Percentiles rank a stretch among this genome's conserved stretches.
These are phyloP conservation scores for Caenorhabditis macrosperma DNA, from an alignment of 2,888 invertebrate species.

Conservation along the genomic window DNA sequence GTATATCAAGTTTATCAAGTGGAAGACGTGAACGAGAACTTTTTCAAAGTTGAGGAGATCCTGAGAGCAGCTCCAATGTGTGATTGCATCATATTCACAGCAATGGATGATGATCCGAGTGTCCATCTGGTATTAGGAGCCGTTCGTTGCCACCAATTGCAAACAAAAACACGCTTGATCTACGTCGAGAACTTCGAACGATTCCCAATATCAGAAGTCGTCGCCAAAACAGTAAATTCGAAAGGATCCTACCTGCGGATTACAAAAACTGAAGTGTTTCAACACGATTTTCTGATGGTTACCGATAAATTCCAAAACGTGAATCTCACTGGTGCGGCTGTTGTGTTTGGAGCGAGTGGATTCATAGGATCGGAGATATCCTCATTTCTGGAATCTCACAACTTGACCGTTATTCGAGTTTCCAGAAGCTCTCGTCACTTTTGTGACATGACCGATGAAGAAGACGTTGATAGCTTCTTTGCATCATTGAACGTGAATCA, in stretches of 20 bases:
- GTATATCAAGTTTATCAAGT: neutral
- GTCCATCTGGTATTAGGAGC: slow-evolving; percentile 27
- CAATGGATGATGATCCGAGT: slow-evolving; percentile 7
- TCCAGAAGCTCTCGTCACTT: slow-evolving; percentile 6
- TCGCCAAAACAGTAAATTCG: neutral
- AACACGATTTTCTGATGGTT: neutral
- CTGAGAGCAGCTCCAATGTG: neutral
- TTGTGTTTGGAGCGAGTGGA: slow-evolving; percentile 51
- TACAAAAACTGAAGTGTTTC: neutral
- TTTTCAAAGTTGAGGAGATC: slow-evolving; percentile 13
- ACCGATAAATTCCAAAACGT: no score
- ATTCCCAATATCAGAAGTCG: neutral
- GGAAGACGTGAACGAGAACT: slow-evolving; percentile 3
- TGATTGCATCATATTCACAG: slow-evolving; percentile 7
- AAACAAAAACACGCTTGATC: neutral
- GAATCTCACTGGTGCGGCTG: neutral
- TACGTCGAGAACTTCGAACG: slow-evolving; percentile 52
- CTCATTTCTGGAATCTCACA: neutral
- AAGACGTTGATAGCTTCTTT: slow-evolving; percentile 17
- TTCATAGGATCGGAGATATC: slow-evolving; percentile 20
- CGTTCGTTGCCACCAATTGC: slow-evolving; percentile 35
- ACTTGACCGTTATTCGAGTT: slow-evolving; percentile 2
- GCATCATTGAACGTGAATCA: neutral
- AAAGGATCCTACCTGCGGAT: neutral
- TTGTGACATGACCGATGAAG: slow-evolving; percentile 27